phyloP scores from a whole-genome alignment of 2,113 vertebrate genomes.

The Cercopithecus mona region DNA sequence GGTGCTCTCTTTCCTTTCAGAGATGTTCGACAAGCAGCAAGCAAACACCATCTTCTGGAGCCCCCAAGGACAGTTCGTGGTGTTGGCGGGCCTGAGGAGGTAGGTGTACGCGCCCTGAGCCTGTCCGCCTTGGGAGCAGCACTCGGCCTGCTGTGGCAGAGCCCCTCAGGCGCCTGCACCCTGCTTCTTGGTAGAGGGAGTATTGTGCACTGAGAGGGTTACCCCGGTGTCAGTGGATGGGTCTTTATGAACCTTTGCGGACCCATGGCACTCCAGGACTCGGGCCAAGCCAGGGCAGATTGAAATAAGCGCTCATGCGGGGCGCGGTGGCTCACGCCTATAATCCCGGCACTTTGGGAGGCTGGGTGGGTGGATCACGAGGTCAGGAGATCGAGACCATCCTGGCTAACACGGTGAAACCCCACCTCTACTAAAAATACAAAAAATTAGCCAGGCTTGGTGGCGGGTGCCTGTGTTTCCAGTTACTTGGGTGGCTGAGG shows the following conservation, averaged over 20 bases:
- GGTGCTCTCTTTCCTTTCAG: constrained; percentile 77
- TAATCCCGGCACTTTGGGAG: too few species aligned
- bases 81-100: constrained; percentile 97
- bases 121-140: accelerated
- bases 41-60: constrained; percentile 99
- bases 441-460: too few species aligned
- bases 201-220: background rate
- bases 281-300: background rate
- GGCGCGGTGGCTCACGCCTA: too few species aligned
- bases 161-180: background rate
- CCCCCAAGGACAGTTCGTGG: constrained; percentile 97
- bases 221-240: accelerated
- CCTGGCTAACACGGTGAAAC: too few species aligned
- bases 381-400: too few species aligned
- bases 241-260: accelerated
- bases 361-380: too few species aligned
- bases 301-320: background rate
- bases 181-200: too few species aligned
- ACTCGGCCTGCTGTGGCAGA: background rate
- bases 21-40: constrained; percentile 98
- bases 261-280: background rate
- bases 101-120: constrained; percentile 73
- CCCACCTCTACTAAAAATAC: too few species aligned
- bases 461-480: too few species aligned
- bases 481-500: too few species aligned